Percentiles rank a stretch among this genome's conserved stretches.
Evolutionary conservation across 2,888 invertebrate genomes (phyloP).

Genomic region (Calliscelio sp.): DNA sequence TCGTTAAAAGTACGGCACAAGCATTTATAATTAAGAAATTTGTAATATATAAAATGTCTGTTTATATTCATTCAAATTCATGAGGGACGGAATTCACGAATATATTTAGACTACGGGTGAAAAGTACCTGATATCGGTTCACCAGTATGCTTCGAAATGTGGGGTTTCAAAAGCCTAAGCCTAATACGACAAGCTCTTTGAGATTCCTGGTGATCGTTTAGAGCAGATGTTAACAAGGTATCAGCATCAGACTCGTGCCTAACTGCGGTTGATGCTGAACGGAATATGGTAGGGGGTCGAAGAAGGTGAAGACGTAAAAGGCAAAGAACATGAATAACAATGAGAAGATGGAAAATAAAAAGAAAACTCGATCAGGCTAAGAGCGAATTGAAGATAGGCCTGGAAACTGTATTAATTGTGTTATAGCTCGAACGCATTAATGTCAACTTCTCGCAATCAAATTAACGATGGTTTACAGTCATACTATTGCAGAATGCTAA

Average conservation of each 20-base stretch:
- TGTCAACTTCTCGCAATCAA: conserved; percentile 41
- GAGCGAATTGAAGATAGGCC: conserved; percentile 66
- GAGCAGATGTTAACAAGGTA: conserved; percentile 85
- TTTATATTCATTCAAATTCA: conserved; percentile 46
- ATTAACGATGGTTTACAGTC: too few species aligned
- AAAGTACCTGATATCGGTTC: conserved; percentile 68
- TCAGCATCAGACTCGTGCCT: conserved; percentile 84
- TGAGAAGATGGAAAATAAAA: conserved; percentile 75
- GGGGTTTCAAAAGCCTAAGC: conserved; percentile 73
- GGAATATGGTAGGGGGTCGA: conserved; percentile 73
- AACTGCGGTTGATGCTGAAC: conserved; percentile 76
- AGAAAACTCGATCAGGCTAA: conserved; percentile 71
- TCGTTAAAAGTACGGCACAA: conserved; percentile 30
- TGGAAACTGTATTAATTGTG: conserved; percentile 61
- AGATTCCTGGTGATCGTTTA: conserved; percentile 84
- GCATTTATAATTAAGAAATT: conserved; percentile 68
- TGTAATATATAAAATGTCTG: conserved; percentile 53
- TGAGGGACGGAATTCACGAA: conserved; percentile 42
- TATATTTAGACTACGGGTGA: conserved; percentile 43
- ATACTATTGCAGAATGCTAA: too few species aligned
- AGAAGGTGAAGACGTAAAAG: conserved; percentile 72
- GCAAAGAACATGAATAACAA: conserved; percentile 75
- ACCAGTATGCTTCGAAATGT: conserved; percentile 65
- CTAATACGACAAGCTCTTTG: conserved; percentile 85
- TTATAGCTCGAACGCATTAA: conserved; percentile 47